These are phyloP conservation scores for Apodemus sylvaticus DNA, from an alignment of 2,113 vertebrate species.

Conservation along the genomic window DNA sequence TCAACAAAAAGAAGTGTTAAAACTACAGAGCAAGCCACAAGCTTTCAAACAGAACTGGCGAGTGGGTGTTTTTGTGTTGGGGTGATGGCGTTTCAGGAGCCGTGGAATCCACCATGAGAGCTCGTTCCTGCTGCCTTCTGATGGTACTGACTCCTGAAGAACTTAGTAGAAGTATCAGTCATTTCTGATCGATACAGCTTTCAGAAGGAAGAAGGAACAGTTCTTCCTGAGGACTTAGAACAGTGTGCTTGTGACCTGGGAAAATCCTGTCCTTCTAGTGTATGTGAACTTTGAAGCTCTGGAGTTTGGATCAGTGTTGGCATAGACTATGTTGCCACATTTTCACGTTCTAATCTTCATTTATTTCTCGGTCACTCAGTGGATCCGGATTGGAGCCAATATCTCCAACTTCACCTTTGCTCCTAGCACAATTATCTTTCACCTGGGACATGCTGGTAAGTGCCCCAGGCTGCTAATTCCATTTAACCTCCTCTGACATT, in stretches of 20 bases:
- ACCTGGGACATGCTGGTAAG: slow-evolving; percentile 97
- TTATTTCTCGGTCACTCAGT: slow-evolving; percentile 85
- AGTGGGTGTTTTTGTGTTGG: neutral
- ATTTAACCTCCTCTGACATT: slow-evolving; percentile 82
- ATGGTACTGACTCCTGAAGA: neutral
- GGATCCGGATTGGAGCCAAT: slow-evolving; percentile 98
- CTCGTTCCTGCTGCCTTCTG: neutral
- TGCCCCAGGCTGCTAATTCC: slow-evolving; percentile 78
- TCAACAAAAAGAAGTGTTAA: neutral
- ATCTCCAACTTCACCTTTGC: slow-evolving; percentile 97
- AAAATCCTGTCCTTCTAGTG: slow-evolving; percentile 43
- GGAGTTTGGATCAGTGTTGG: neutral
- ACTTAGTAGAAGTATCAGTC: neutral
- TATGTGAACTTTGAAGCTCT: slow-evolving; percentile 20
- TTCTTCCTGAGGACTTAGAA: slow-evolving; percentile 44
- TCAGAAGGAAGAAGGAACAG: neutral
- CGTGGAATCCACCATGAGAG: neutral
- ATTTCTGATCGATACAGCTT: neutral
- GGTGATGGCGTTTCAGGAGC: slow-evolving; percentile 34
- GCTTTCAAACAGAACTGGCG: neutral
- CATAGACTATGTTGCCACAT: neutral
- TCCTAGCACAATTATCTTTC: slow-evolving; percentile 97
- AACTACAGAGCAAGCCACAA: neutral
- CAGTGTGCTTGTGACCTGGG: slow-evolving; percentile 23
- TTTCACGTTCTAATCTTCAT: slow-evolving; percentile 74